Evolutionary conservation across 1,140 invertebrate genomes (phyloP).

Genomic region (Aethina tumida): DNA sequence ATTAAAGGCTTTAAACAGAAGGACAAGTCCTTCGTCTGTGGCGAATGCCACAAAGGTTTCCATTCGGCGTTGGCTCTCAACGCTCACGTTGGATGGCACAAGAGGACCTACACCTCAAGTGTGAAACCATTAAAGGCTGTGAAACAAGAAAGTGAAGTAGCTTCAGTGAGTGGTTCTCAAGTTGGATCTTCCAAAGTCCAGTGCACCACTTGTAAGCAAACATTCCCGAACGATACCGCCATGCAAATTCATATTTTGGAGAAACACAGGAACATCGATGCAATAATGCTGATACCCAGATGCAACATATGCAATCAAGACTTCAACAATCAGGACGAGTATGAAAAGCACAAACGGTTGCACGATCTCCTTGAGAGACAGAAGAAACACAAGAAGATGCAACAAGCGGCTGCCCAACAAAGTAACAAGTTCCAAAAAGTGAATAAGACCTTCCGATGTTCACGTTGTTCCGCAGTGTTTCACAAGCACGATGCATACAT

Average conservation of each 20-base stretch:
- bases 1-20: conserved; percentile 12
- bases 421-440: background rate
- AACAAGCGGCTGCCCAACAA: conserved; percentile 4
- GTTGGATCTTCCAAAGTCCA: conserved; percentile 13
- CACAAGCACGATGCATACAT: conserved; percentile 23
- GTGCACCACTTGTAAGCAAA: conserved; percentile 21
- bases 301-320: conserved; percentile 29
- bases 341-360: conserved; percentile 27
- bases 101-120: conserved; percentile 16
- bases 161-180: no score
- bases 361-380: conserved; percentile 25
- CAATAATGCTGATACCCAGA: conserved; percentile 21
- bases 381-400: conserved; percentile 16
- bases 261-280: conserved; percentile 26
- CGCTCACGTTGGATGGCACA: conserved; percentile 31
- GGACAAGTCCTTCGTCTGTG: conserved; percentile 15
- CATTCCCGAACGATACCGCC: conserved; percentile 27
- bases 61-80: conserved; percentile 19
- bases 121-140: conserved; percentile 6
- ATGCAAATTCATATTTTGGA: conserved; percentile 31
- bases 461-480: conserved; percentile 24
- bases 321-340: conserved; percentile 25
- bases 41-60: conserved; percentile 26
- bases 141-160: conserved; percentile 14
- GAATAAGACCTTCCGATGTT: conserved; percentile 19